Base-by-base conservation (phyloP, 2,888 invertebrate genomes). In the Caenorhabditis sp. region DNA sequence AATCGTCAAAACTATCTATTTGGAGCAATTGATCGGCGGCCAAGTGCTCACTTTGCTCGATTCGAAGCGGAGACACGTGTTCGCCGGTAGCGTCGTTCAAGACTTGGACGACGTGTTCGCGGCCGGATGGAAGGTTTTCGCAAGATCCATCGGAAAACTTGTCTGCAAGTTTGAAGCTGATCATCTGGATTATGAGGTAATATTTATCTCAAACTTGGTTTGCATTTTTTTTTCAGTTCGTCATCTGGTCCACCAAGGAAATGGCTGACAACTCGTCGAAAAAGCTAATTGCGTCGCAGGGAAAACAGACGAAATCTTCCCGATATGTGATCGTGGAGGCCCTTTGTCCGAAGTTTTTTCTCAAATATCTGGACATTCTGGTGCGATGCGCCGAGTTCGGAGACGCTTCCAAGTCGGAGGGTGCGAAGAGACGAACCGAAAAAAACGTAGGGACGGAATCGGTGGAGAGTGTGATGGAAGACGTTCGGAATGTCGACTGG, bases 371-470 rank as follows among this genome's bases (percentile, higher is more conserved):
- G 30, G 71, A 76, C 39, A 71, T 76, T 59, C 45, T 76, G 22
- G 61, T 71, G 8, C 53, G 76, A 56, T 76, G 76, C 15, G 76
- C 76, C 2, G 76, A 76, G 27, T 76, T 76, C 30, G 76, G 76
- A n/a, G 76, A 76, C n/a, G 63, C 68, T 2, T 53, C 61, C 13
- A 59, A 73, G 24, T 20, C 53, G 15, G 63, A 65, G 35, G 39
- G 32, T 13, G 53, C 55, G 20, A 37, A 56, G 30, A 50, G 46
- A 45, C 1, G 39, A 22, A 1, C 9, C 4, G 13, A 11, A 15
- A 35, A 58, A 15, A 45, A 43, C 17, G 22, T 27, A 30, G 61
- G 41, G 32, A 65, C 58, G 27, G 68, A 75, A 24, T 63, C 68
- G 0, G 62, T 70, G 24, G 63, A 70, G 20, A 56, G 41, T 52